Percentiles rank a stretch among this genome's conserved stretches.
Evolutionary conservation across 2,113 vertebrate species (phyloP).

Genomic region (Herpetotheres cachinnans): DNA sequence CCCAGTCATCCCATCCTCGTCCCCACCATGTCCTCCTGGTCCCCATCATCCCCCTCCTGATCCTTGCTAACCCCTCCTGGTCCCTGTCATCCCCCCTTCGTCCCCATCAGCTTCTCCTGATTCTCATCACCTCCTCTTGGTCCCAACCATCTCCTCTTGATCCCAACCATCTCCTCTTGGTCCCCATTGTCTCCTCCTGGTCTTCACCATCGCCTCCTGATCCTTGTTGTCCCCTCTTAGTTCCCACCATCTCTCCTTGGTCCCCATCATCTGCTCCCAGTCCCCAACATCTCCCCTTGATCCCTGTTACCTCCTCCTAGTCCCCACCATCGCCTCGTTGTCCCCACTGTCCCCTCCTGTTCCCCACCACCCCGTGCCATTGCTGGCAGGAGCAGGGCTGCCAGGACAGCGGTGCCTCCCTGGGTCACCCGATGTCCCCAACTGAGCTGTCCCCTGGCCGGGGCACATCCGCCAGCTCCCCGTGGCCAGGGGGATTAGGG

Average conservation of each 20-base stretch:
- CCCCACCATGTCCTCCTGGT: background rate
- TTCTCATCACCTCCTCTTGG: background rate
- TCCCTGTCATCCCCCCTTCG: background rate
- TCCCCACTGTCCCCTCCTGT: background rate
- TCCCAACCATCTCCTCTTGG: too few relatives aligned
- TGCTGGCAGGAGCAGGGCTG: fast-evolving
- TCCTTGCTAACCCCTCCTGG: background rate
- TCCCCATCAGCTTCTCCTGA: too few relatives aligned
- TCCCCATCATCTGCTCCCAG: fast-evolving
- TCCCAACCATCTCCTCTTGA: too few relatives aligned
- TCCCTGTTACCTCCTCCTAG: too few relatives aligned
- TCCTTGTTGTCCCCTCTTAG: background rate
- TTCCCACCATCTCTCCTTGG: too few relatives aligned
- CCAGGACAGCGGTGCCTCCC: background rate
- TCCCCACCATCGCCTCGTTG: background rate
- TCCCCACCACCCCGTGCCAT: background rate
- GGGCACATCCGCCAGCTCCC: background rate
- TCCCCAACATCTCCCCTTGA: background rate
- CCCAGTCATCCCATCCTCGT: background rate
- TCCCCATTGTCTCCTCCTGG: background rate
- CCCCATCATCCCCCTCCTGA: fast-evolving
- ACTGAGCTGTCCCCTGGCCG: background rate
- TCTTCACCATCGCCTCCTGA: background rate
- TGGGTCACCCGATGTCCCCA: background rate
- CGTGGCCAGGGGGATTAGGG: background rate